phyloP scores from a whole-genome alignment of 2,113 vertebrate genomes.

The Catharus fuscescens region DNA sequence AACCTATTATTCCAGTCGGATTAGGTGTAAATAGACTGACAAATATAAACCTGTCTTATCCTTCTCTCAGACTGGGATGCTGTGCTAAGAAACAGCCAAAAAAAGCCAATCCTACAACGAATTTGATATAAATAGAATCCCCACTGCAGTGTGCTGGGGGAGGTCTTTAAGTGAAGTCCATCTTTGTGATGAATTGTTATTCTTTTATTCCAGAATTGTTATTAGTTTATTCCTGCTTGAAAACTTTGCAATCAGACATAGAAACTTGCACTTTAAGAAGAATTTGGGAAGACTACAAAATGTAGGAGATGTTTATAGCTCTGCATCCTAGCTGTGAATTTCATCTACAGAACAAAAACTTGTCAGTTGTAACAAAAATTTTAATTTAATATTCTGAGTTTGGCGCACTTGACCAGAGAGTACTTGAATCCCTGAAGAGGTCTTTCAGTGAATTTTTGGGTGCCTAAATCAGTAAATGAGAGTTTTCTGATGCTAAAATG shows the following conservation, averaged over 20 bases:
- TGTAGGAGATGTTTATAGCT: neutral
- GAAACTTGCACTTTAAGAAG: neutral
- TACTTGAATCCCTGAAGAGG: neutral
- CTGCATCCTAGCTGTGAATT: neutral
- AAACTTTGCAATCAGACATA: neutral
- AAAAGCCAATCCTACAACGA: neutral
- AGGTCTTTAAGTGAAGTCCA: neutral
- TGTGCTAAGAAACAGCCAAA: slow-evolving; percentile 9
- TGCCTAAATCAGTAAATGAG: neutral
- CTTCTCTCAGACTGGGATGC: slow-evolving; percentile 23
- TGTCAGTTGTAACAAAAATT: neutral
- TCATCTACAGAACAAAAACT: neutral
- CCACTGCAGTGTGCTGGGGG: neutral
- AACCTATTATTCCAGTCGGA: slow-evolving; percentile 47
- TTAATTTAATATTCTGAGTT: neutral
- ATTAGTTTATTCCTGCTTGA: neutral
- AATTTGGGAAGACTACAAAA: neutral
- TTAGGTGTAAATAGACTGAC: slow-evolving; percentile 58
- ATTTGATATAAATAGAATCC: slow-evolving; percentile 8
- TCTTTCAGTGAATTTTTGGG: neutral
- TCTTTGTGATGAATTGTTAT: neutral
- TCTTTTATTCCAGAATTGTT: neutral
- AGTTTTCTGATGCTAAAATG: neutral
- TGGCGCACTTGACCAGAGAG: neutral
- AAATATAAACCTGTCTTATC: slow-evolving; percentile 55